phyloP scores from a whole-genome alignment of 53 echinoderm and acorn worm species.

The Zoroaster sp. region DNA sequence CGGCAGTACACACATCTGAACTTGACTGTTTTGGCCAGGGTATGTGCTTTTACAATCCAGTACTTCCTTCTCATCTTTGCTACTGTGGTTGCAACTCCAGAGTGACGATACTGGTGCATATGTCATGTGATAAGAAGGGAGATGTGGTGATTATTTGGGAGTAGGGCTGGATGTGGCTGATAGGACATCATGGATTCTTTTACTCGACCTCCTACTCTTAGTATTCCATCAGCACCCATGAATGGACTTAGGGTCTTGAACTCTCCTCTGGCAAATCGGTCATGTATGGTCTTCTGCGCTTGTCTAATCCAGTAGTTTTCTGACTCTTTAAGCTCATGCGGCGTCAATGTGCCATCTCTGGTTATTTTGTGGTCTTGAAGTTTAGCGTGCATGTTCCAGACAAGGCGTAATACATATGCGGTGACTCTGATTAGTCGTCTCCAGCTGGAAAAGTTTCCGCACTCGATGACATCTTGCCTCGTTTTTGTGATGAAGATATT shows the following conservation, averaged over 20 bases:
- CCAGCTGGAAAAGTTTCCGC: constrained; percentile 28
- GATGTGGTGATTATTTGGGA: constrained; percentile 39
- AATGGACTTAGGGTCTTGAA: constrained; percentile 45
- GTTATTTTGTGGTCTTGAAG: not conserved
- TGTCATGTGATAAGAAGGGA: constrained; percentile 54
- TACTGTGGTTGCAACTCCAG: constrained; percentile 62
- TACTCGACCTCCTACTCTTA: constrained; percentile 19
- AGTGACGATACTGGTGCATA: constrained; percentile 44
- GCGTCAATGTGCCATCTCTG: not conserved
- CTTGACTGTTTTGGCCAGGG: constrained; percentile 60
- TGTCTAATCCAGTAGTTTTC: constrained; percentile 2
- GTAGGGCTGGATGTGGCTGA: constrained; percentile 55
- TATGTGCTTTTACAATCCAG: constrained; percentile 62
- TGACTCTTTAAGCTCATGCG: not conserved
- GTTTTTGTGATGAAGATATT: not conserved
- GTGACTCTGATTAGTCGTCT: constrained; percentile 50
- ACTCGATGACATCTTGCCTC: constrained; percentile 3
- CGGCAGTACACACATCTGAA: constrained; percentile 52
- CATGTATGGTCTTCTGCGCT: constrained; percentile 16
- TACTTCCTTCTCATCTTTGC: constrained; percentile 61
- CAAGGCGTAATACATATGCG: constrained; percentile 48
- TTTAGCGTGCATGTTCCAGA: not conserved
- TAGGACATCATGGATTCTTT: constrained; percentile 39
- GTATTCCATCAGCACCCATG: not conserved
- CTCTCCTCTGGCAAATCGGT: not conserved